A percentile compares a stretch with the other conserved stretches of the same genome.
Conservation (phyloP, 2,888 invertebrate genomes). For the Apotomis capreana region DNA sequence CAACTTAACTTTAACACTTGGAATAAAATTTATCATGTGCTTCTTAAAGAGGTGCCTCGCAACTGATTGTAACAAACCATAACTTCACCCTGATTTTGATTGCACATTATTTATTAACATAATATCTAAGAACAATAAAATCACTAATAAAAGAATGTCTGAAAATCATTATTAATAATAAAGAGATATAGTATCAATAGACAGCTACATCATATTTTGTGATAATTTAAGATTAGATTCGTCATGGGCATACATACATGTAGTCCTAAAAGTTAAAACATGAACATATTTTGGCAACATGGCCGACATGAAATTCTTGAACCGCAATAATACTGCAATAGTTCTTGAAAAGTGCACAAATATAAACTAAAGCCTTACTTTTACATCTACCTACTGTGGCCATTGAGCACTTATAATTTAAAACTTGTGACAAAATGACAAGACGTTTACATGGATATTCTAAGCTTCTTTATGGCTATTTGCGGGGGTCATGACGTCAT, state of each 20-base stretch:
- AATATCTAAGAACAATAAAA: conserved; percentile 23
- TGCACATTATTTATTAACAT: conserved; percentile 52
- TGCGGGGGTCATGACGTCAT: conserved; percentile 19
- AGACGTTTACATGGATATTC: neutral
- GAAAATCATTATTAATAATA: conserved; percentile 25
- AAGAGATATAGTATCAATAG: conserved; percentile 38
- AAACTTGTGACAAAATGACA: conserved; percentile 31
- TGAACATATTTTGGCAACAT: conserved; percentile 46
- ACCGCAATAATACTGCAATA: conserved; percentile 45
- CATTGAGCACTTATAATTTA: conserved; percentile 33
- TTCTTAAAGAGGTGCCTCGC: conserved; percentile 65
- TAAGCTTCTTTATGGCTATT: conserved; percentile 38
- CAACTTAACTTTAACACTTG: conserved; percentile 65
- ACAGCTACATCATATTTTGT: conserved; percentile 48
- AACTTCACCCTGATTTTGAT: conserved; percentile 55
- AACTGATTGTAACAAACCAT: conserved; percentile 51
- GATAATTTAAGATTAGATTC: conserved; percentile 49
- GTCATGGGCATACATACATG: conserved; percentile 52
- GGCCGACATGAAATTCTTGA: conserved; percentile 52
- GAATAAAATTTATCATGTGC: conserved; percentile 67
- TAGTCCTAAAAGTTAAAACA: conserved; percentile 26
- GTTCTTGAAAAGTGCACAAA: conserved; percentile 28
- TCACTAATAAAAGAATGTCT: conserved; percentile 35
- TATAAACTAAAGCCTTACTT: conserved; percentile 15
- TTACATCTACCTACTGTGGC: conserved; percentile 28